Conservation (phyloP, 2,888 invertebrate genomes). For the Sinopyrophorus schimmeli region DNA sequence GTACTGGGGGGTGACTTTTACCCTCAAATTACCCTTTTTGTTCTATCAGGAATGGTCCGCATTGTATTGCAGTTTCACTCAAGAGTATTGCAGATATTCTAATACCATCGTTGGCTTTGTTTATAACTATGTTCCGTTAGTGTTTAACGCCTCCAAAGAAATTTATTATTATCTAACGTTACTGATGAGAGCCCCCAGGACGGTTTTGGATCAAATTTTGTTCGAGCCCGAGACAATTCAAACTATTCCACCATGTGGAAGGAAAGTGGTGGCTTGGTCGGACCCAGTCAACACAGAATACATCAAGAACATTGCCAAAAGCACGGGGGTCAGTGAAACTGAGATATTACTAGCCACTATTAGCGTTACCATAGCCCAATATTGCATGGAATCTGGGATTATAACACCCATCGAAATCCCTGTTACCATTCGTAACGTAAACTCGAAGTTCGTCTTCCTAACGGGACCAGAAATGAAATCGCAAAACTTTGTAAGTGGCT, state of each 20-base stretch:
- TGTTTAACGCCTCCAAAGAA: constrained; percentile 54
- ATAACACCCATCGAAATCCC: constrained; percentile 61
- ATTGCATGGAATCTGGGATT: constrained; percentile 61
- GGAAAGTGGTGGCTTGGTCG: constrained; percentile 76
- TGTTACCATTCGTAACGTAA: constrained; percentile 62
- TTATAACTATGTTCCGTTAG: constrained; percentile 56
- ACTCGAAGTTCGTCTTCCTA: constrained; percentile 60
- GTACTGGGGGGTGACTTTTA: constrained; percentile 40
- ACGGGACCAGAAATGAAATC: constrained; percentile 55
- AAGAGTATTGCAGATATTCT: constrained; percentile 50
- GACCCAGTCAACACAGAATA: constrained; percentile 63
- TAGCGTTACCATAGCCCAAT: constrained; percentile 66
- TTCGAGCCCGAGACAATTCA: constrained; percentile 61
- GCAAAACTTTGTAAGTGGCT: constrained; percentile 59
- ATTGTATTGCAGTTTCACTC: constrained; percentile 48
- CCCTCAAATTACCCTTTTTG: constrained; percentile 51
- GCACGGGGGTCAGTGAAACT: constrained; percentile 64
- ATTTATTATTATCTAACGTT: constrained; percentile 53
- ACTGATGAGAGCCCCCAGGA: constrained; percentile 57
- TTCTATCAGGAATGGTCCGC: constrained; percentile 55
- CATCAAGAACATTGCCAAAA: constrained; percentile 62
- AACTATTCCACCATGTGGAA: constrained; percentile 68
- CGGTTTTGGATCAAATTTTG: constrained; percentile 63
- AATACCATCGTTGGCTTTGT: constrained; percentile 49
- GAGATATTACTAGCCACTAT: constrained; percentile 67